Evolutionary conservation across 1,140 invertebrate genomes (phyloP).

Genomic region (Heliconius nattereri): DNA sequence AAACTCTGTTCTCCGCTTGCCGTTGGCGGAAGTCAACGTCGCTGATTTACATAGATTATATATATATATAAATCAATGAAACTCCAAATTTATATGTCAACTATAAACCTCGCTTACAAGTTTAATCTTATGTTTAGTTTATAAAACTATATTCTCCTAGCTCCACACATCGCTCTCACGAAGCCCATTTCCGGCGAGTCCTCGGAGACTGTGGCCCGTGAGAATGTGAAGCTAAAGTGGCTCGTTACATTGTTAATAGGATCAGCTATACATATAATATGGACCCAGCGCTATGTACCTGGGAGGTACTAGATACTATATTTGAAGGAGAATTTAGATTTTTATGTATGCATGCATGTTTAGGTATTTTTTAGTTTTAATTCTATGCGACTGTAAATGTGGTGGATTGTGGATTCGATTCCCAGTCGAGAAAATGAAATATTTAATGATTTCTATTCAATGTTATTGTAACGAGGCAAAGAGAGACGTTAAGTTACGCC

Average conservation of each 20-base stretch:
- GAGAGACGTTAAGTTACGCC: neutral
- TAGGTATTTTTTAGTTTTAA: no score
- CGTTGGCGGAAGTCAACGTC: no score
- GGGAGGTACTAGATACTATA: no score
- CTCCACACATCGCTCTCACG: constrained; percentile 38
- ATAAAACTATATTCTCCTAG: neutral
- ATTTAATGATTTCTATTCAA: neutral
- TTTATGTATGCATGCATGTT: neutral
- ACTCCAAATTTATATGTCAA: no score
- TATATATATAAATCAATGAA: no score
- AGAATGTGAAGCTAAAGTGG: constrained; percentile 30
- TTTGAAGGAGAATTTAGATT: no score
- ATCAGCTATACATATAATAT: constrained; percentile 17
- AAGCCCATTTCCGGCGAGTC: constrained; percentile 47
- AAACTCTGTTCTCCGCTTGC: no score
- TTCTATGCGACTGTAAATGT: neutral
- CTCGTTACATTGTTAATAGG: constrained; percentile 40
- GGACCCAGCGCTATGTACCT: no score
- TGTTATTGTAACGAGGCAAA: neutral
- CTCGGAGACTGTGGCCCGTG: constrained; percentile 34
- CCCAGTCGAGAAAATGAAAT: neutral
- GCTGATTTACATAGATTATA: no score
- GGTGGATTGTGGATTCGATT: neutral
- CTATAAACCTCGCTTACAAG: no score
- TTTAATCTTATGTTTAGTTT: no score